Base-by-base conservation (phyloP, 2,797 vertebrate genomes). In the Danio aesculapii region DNA sequence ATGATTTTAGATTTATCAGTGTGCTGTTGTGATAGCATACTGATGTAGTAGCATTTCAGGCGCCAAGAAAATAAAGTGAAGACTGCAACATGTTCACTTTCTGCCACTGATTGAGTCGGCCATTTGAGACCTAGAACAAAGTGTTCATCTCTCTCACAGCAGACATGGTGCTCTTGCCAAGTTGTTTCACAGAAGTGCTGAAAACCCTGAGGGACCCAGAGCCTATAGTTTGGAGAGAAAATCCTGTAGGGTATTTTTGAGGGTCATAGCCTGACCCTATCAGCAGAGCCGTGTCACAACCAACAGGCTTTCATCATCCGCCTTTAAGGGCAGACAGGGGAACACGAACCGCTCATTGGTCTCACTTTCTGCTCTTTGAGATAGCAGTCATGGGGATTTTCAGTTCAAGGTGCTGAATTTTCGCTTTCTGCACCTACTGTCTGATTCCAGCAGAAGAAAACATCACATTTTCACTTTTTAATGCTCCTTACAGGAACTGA, bases 61-160 rank as follows among this genome's bases (percentile, higher is more conserved):
- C 50, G 49, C 30, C 61, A 76, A 41, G 59, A 52, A 57, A 67
- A 66, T 3, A 47, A 68, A 21, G 11, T 39, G 21, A 16, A 59
- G 66, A 78, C 0, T 4, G 55, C 46, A 70, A 70, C 12, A 85
- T 84, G 80, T 84, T 89, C 88, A 84, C 83, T 86, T 89, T 84
- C 88, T 89, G 86, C 86, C 86, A 83, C 82, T 75, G 55, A 59
- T 63, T 83, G 84, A 81, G 83, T 81, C 6, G 0, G 82, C 81
- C 79, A 41, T 62, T 78, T 6, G 66, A 72, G 88, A 83, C 82
- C 81, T 49, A 81, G 88, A 91, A 71, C 47, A 79, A 64, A 77
- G 61, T 59, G 73, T 76, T 76, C 77, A 19, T 55, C 58, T 57
- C 57, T 77, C 17, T 59, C 21, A 46, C 9, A 62, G 49, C 17